Base-by-base conservation (phyloP, 1,140 invertebrate genomes). In the Drosophila asahinai region DNA sequence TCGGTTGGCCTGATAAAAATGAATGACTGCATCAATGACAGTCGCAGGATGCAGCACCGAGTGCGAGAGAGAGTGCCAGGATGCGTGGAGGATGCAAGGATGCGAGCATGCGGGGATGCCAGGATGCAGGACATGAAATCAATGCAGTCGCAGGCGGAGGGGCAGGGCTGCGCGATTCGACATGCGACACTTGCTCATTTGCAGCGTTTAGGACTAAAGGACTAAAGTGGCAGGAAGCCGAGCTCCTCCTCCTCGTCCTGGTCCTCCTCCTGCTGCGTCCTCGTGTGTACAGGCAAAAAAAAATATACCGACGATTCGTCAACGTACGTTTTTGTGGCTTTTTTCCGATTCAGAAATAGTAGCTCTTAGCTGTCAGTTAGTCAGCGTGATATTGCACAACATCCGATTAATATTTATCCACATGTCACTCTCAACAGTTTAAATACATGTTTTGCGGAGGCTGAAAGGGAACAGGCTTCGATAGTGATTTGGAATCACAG, bases 181-280 rank as follows among this genome's bases (percentile, higher is more conserved):
- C 66, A 75, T 80, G 77, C 68, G 78, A 78, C 83, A 81, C 82
- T 86, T 86, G 82, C 83, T 86, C 83, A 86, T 86, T 86, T 86
- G 75, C 83, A 86, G 65, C 82, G 75, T 86, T 86, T 86, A 86
- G 78, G 80, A 67, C 68, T 67, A 82, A 86, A 86, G 70, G 80
- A 67, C 68, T 64, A 82, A 86, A 86, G 70, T 81, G 83, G 82
- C 82, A 86, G 83, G 83, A 86, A 81, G 83, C 68, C 12, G 59
- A 57, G 45, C 54, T 65, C 15, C 64, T 60, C 54, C 22, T 36
- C 27, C 33, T 36, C 9, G 0, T 27, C 27, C 6, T 25, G 40
- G 17, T 19, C 33, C 33, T 36, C 3, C 8, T 30, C 27, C 6
- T 25, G 40, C 19, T 11, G 45, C 27, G 38, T 25, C 12, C 22